Percentiles rank a stretch among this genome's conserved stretches.
These are phyloP conservation scores for Sebastiscus albofasciatus DNA, from an alignment of 2,797 vertebrate genomes.

Conservation along the genomic window DNA sequence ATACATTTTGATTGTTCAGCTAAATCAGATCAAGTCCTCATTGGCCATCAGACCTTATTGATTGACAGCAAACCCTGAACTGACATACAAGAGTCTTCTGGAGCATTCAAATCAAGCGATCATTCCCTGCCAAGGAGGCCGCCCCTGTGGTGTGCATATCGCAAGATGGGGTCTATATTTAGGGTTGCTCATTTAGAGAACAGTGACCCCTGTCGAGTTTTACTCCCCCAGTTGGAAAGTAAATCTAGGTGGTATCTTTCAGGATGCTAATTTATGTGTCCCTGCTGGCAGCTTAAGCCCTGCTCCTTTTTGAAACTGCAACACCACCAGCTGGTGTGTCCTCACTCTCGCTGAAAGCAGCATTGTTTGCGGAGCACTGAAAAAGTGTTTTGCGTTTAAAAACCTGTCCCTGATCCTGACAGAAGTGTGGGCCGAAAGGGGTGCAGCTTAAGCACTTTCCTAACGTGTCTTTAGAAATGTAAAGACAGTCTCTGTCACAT, in stretches of 20 bases:
- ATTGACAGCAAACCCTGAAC: slow-evolving; percentile 38
- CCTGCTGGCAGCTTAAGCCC: slow-evolving; percentile 73
- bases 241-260: slow-evolving; percentile 74
- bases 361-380: slow-evolving; percentile 62
- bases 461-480: slow-evolving; percentile 47
- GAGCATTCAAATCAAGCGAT: slow-evolving; percentile 48
- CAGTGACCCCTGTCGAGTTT: slow-evolving; percentile 72
- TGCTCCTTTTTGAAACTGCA: slow-evolving; percentile 69
- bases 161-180: slow-evolving; percentile 56
- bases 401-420: slow-evolving; percentile 58
- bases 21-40: slow-evolving; percentile 24
- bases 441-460: slow-evolving; percentile 36
- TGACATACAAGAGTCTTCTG: not conserved
- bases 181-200: slow-evolving; percentile 68
- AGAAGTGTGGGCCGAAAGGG: slow-evolving; percentile 51
- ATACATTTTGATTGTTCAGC: slow-evolving; percentile 13
- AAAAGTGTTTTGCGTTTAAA: slow-evolving; percentile 56
- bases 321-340: slow-evolving; percentile 74
- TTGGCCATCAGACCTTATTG: slow-evolving; percentile 25
- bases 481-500: slow-evolving; percentile 63
- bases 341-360: slow-evolving; percentile 66
- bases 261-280: slow-evolving; percentile 80
- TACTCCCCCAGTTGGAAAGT: slow-evolving; percentile 63
- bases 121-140: slow-evolving; percentile 18
- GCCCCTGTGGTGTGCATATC: slow-evolving; percentile 18